Percentiles rank a stretch among this genome's conserved stretches.
phyloP scores from a whole-genome alignment of 2,888 invertebrate genomes.

The Oligia latruncula region DNA sequence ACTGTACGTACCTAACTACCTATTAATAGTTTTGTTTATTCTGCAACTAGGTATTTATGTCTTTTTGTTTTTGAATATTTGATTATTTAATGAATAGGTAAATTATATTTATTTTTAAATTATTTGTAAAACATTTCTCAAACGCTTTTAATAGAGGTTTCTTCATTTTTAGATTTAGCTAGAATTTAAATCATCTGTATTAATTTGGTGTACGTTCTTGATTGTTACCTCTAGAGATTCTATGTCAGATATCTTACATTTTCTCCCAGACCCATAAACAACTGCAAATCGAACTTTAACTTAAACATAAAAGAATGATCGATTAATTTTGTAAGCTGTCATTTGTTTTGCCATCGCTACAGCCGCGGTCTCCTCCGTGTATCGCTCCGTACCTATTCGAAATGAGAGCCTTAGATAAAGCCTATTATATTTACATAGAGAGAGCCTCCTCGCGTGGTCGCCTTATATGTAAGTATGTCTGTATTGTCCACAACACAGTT shows the following conservation, averaged over 20 bases:
- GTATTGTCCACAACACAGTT: conserved; percentile 74
- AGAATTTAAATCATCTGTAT: background rate
- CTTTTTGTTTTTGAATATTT: background rate
- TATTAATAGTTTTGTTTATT: background rate
- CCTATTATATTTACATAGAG: conserved; percentile 87
- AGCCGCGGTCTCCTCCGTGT: conserved; percentile 58
- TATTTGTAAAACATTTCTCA: background rate
- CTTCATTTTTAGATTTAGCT: background rate
- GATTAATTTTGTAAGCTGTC: background rate
- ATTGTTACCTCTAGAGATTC: background rate
- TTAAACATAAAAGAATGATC: no score
- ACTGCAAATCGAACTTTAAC: background rate
- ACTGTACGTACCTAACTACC: background rate
- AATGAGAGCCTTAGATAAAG: conserved; percentile 76
- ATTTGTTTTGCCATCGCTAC: conserved; percentile 66
- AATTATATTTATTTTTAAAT: background rate
- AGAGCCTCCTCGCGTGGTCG: conserved; percentile 72
- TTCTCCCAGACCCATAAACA: background rate
- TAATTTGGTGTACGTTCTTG: background rate
- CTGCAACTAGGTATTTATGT: no score
- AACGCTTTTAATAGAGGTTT: background rate
- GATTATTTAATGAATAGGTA: background rate
- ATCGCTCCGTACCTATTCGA: conserved; percentile 64
- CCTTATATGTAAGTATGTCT: conserved; percentile 74
- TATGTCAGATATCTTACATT: background rate